These are phyloP conservation scores for Solea senegalensis DNA, from an alignment of 2,113 vertebrate species.

Conservation along the genomic window DNA sequence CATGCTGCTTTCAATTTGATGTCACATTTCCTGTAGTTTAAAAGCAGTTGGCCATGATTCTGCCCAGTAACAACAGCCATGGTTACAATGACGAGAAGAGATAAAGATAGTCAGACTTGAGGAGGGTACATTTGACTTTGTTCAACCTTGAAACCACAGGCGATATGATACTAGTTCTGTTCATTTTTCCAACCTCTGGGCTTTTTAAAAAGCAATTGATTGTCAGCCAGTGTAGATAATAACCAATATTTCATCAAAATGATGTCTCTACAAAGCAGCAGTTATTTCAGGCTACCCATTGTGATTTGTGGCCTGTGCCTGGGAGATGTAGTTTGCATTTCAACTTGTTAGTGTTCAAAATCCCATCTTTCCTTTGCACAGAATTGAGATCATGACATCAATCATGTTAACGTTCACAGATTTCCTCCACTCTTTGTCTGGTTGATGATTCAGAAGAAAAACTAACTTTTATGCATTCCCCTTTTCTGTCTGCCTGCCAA, in stretches of 20 bases:
- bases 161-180: neutral
- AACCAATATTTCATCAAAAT: constrained; percentile 1
- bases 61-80: constrained; percentile 1
- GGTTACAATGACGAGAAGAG: no score
- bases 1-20: neutral
- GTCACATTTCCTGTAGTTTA: neutral
- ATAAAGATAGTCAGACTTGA: no score
- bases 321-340: neutral
- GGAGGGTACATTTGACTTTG: neutral
- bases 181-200: neutral
- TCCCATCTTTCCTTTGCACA: neutral
- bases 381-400: neutral
- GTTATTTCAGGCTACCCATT: neutral
- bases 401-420: neutral
- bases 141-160: neutral
- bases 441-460: neutral
- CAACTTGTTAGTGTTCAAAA: neutral
- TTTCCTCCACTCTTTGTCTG: neutral
- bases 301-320: neutral
- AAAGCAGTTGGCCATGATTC: neutral
- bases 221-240: neutral
- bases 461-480: neutral
- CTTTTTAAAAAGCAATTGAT: neutral
- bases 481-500: neutral
- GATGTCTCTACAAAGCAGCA: neutral